Base-by-base conservation (phyloP, 2,888 invertebrate species). In the Labia minor region DNA sequence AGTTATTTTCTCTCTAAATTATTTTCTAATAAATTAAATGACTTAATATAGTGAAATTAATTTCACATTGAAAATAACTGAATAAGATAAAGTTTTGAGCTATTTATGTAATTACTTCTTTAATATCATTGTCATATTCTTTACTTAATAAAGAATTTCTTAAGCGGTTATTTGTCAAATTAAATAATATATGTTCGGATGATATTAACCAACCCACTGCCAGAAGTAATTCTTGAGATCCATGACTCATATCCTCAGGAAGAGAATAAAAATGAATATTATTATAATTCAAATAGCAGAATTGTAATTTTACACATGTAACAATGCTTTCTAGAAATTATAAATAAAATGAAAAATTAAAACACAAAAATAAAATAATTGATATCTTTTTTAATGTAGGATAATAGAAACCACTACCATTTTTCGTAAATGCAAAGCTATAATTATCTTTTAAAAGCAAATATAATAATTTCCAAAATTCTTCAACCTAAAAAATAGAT, bases 121-220 rank as follows among this genome's bases (percentile, higher is more conserved):
- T 3, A 49, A 61, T 26, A 61, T 18, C 49, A n/a, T 61, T 19
- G 21, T 72, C 70, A 71, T 70, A 75, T 71, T 77, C 77, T 61
- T 70, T 72, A 66, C 75, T 74, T 21, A 76, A 66, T 16, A 71
- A 63, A 63, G 75, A 73, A 16, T 72, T 69, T 3, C 69, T 37
- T 1, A 78, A 67, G 70, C 73, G 73, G 8, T 68, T 63, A 49
- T 70, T 68, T 1, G 75, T 68, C 10, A 73, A 65, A 16, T 69
- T 69, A 63, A 71, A 70, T 37, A 77, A 65, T 65, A 72, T 69
- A 69, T 75, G 69, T 63, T 76, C 72, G 0, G 71, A 73, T 62
- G 74, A 72, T 19, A 79, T 66, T 14, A 79, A 66, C 76, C 77
- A 79, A 18, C 74, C 73, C 20, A 79, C 70, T 10, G 78, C 77